A percentile compares a stretch with the other conserved stretches of the same genome.
Evolutionary conservation across 2,113 vertebrate genomes (phyloP).

Genomic region (Melierax canorus): DNA sequence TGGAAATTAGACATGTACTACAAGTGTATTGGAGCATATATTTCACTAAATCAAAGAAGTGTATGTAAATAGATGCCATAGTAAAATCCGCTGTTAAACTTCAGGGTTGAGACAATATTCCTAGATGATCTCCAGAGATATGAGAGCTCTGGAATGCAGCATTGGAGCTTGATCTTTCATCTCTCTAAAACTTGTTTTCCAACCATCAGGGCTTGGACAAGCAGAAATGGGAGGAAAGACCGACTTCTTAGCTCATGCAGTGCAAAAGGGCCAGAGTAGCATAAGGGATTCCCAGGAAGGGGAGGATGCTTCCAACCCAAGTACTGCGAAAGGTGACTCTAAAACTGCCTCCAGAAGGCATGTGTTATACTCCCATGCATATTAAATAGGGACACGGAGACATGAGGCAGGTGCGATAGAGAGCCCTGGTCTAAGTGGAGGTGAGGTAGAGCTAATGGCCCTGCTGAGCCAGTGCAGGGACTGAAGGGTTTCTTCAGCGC

Average conservation of each 20-base stretch:
- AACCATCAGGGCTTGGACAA: not conserved
- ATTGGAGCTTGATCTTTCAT: not conserved
- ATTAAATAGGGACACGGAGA: no score
- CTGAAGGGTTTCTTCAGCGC: no score
- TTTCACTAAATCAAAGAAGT: slow-evolving; percentile 12
- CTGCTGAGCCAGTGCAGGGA: no score
- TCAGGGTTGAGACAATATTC: not conserved
- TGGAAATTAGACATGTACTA: not conserved
- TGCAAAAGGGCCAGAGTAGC: not conserved
- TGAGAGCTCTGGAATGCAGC: not conserved
- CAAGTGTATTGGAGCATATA: not conserved
- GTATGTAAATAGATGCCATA: slow-evolving; percentile 5
- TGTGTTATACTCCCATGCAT: no score
- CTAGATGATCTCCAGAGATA: not conserved
- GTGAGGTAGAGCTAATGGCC: no score
- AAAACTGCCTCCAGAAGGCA: not conserved
- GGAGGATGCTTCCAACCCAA: not conserved
- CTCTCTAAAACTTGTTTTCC: not conserved
- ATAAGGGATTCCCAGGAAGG: not conserved
- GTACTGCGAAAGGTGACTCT: not conserved
- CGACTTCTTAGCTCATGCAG: not conserved
- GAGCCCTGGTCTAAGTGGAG: no score
- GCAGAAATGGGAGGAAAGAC: not conserved
- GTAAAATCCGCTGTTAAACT: not conserved
- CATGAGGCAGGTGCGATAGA: no score